Evolutionary conservation across 2,888 invertebrate genomes (phyloP).

Genomic region (Lydus trimaculatus): DNA sequence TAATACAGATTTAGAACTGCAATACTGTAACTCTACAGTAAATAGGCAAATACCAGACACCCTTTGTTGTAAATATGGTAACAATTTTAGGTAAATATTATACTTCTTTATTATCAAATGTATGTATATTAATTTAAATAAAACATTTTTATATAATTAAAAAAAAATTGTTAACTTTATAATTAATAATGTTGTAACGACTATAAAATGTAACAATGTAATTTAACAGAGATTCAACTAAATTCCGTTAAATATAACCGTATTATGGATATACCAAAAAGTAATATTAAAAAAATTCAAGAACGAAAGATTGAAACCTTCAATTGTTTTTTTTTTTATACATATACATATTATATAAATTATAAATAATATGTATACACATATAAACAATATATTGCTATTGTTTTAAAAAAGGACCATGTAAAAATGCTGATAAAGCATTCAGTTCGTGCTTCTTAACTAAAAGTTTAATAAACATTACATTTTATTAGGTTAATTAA

Average conservation of each 20-base stretch:
- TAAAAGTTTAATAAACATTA: conserved; percentile 35
- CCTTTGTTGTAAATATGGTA: conserved; percentile 20
- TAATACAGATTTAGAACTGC: conserved; percentile 61
- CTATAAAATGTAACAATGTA: not conserved
- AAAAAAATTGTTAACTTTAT: not conserved
- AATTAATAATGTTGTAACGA: not conserved
- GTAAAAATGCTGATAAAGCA: conserved; percentile 42
- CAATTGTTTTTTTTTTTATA: conserved; percentile 9
- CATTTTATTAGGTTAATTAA: conserved; percentile 40
- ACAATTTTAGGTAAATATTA: conserved; percentile 29
- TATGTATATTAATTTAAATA: not conserved
- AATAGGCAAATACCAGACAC: conserved; percentile 47
- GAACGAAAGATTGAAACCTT: not conserved
- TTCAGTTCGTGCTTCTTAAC: conserved; percentile 39
- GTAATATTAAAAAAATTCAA: not conserved
- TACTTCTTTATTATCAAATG: not conserved
- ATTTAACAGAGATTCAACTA: not conserved
- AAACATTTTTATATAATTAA: not conserved
- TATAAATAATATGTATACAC: not conserved
- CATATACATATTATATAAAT: not conserved
- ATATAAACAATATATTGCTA: conserved; percentile 21
- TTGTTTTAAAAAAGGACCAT: conserved; percentile 22
- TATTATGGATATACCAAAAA: not conserved
- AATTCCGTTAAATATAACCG: conserved; percentile 2
- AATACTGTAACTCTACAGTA: conserved; percentile 55